These are phyloP conservation scores for Cricetomys ansorgei DNA, from an alignment of 2,113 vertebrate species.

Conservation along the genomic window DNA sequence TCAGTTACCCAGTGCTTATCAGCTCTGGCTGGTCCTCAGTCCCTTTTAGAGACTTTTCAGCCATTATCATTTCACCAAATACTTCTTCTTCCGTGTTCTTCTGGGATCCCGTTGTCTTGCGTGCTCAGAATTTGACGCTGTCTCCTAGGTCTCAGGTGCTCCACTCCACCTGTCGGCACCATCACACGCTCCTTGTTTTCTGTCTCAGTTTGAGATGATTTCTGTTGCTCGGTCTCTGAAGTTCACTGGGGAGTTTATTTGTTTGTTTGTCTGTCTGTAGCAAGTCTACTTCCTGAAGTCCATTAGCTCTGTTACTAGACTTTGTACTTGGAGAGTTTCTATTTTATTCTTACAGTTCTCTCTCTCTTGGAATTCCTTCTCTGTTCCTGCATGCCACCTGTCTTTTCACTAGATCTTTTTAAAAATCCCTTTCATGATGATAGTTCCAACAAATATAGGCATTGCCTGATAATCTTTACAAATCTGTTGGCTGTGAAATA, in stretches of 20 bases:
- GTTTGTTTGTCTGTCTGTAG: neutral
- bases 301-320: neutral
- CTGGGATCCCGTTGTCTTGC: neutral
- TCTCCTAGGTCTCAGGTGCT: no score
- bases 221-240: neutral
- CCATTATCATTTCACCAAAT: neutral
- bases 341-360: neutral
- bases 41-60: neutral
- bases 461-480: neutral
- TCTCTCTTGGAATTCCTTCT: neutral
- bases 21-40: neutral
- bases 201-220: neutral
- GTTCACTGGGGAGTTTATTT: neutral
- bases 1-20: neutral
- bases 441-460: neutral
- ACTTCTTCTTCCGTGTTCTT: neutral
- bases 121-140: neutral
- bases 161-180: neutral
- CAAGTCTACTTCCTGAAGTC: neutral
- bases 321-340: neutral
- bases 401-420: slow-evolving; percentile 19
- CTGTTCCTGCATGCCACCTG: neutral
- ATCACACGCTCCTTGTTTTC: neutral
- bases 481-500: slow-evolving; percentile 5
- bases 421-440: neutral